Conservation (phyloP, 2,113 vertebrate genomes). For the Anhinga anhinga region DNA sequence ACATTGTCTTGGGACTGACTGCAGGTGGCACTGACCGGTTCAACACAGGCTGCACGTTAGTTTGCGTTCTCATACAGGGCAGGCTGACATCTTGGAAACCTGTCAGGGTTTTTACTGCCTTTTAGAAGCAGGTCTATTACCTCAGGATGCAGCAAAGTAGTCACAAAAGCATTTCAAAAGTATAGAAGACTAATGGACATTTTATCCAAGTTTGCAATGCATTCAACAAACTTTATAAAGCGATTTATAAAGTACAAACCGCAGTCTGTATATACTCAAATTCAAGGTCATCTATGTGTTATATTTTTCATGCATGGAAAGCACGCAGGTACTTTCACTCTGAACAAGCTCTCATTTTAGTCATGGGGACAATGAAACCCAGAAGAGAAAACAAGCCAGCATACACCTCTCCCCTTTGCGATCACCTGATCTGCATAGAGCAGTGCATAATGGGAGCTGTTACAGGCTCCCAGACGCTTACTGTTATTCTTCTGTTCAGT, state of each 20-base stretch:
- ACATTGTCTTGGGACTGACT: not conserved
- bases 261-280: not conserved
- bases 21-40: not conserved
- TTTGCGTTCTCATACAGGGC: not conserved
- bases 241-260: not conserved
- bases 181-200: not conserved
- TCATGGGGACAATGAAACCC: not conserved
- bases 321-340: not conserved
- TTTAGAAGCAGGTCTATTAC: not conserved
- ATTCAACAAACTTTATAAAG: not conserved
- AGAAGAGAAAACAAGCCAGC: not conserved
- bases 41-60: not conserved
- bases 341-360: not conserved
- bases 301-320: not conserved
- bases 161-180: not conserved
- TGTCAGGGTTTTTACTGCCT: not conserved
- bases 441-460: not conserved
- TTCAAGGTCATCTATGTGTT: not conserved
- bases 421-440: not conserved
- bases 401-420: not conserved
- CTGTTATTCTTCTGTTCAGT: not conserved
- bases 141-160: not conserved
- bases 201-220: not conserved
- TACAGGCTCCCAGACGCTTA: not conserved
- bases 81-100: not conserved